Evolutionary conservation across 2,113 vertebrate species (phyloP).

Genomic region (Panthera leo): DNA sequence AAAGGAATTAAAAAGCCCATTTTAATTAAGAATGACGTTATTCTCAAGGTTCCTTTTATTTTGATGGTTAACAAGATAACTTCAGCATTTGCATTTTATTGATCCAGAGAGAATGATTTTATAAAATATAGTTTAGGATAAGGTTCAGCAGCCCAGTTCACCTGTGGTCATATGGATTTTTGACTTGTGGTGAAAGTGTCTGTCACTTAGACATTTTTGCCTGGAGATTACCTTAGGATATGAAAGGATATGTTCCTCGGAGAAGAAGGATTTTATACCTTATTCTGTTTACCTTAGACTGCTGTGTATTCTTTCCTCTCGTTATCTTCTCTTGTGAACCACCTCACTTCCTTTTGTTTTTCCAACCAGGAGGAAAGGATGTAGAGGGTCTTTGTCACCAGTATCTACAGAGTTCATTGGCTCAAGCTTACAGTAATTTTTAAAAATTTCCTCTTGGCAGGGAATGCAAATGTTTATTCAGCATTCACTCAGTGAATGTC

Average conservation of each 20-base stretch:
- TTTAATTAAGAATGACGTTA: conserved; percentile 72
- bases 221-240: background rate
- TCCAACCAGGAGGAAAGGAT: background rate
- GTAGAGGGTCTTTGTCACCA: background rate
- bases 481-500: background rate
- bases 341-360: background rate
- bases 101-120: conserved; percentile 44
- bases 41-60: conserved; percentile 62
- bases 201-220: background rate
- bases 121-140: background rate
- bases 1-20: conserved; percentile 46
- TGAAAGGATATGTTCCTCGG: background rate
- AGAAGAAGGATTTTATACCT: background rate
- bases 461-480: background rate
- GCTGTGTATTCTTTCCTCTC: background rate
- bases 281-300: background rate
- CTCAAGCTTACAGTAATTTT: background rate
- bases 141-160: background rate
- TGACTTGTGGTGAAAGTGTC: background rate
- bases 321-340: background rate
- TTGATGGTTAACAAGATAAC: conserved; percentile 61
- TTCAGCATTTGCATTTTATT: conserved; percentile 49
- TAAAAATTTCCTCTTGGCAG: background rate
- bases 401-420: background rate
- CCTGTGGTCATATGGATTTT: background rate